Percentiles rank a stretch among this genome's conserved stretches.
Conservation (phyloP, 1,140 invertebrate species). For the Pogonognathellus flavescens region DNA sequence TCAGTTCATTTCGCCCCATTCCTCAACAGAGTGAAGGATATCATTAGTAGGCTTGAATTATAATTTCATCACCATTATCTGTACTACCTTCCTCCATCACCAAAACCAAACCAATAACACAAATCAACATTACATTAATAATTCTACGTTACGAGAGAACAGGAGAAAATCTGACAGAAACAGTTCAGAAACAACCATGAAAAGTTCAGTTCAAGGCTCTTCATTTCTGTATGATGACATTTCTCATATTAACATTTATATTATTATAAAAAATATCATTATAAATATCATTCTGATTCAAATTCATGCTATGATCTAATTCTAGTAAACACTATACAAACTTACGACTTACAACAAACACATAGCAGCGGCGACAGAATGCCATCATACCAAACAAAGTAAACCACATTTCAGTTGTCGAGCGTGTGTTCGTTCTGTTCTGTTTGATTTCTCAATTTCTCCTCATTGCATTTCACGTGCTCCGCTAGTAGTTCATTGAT, state of each 20-base stretch:
- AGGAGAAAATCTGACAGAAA: slow-evolving; percentile 40
- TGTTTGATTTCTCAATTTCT: neutral
- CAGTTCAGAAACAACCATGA: slow-evolving; percentile 40
- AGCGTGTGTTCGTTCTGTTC: slow-evolving; percentile 14
- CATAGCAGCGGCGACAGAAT: neutral
- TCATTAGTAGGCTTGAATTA: slow-evolving; percentile 67
- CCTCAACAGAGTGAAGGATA: slow-evolving; percentile 67
- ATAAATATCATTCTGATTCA: slow-evolving; percentile 4
- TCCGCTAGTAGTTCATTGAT: neutral
- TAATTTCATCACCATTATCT: slow-evolving; percentile 58
- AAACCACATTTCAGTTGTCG: slow-evolving; percentile 34
- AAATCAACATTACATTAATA: slow-evolving; percentile 49
- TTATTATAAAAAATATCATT: slow-evolving; percentile 13
- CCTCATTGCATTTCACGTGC: too few species aligned
- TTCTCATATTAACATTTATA: slow-evolving; percentile 28
- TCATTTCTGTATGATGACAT: slow-evolving; percentile 48
- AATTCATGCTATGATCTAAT: slow-evolving; percentile 30
- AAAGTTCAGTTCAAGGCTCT: slow-evolving; percentile 48
- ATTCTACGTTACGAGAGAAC: slow-evolving; percentile 42
- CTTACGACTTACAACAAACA: neutral
- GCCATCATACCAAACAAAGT: slow-evolving; percentile 16
- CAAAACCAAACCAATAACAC: slow-evolving; percentile 40
- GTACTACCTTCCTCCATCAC: slow-evolving; percentile 47
- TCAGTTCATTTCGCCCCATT: slow-evolving; percentile 67
- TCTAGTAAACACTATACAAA: slow-evolving; percentile 4